phyloP scores from a whole-genome alignment of 2,888 invertebrate species.

The Ferrisia virgata region DNA sequence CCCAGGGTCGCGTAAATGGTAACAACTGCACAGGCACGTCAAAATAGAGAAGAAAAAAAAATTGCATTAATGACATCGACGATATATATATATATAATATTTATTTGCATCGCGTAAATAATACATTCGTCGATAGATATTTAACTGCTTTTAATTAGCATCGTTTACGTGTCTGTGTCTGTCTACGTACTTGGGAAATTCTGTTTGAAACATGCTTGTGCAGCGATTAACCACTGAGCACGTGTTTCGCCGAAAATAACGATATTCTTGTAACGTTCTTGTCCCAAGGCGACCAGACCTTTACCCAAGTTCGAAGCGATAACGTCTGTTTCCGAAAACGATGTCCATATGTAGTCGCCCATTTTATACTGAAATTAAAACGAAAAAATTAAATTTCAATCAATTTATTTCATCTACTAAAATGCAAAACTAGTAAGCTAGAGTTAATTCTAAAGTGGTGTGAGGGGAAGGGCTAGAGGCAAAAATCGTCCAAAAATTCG shows the following conservation, averaged over 20 bases:
- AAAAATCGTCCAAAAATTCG: too few relatives aligned
- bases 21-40: slow-evolving; percentile 63
- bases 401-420: background rate
- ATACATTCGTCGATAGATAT: background rate
- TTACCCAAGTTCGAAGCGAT: slow-evolving; percentile 75
- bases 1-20: slow-evolving; percentile 97
- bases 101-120: background rate
- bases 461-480: too few relatives aligned
- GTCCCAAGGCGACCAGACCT: slow-evolving; percentile 78
- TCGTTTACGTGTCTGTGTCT: background rate
- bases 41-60: too few relatives aligned
- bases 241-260: slow-evolving; percentile 96
- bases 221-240: slow-evolving; percentile 96
- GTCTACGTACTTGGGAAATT: slow-evolving; percentile 69
- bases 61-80: background rate
- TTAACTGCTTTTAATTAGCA: too few relatives aligned
- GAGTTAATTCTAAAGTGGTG: too few relatives aligned
- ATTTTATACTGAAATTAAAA: slow-evolving; percentile 68
- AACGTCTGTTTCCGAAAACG: slow-evolving; percentile 73
- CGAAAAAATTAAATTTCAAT: background rate
- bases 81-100: background rate
- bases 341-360: slow-evolving; percentile 90
- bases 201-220: slow-evolving; percentile 93
- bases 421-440: too few relatives aligned
- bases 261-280: slow-evolving; percentile 69